Base-by-base conservation (phyloP, 2,888 invertebrate genomes). In the Hirtodrosophila alboralis region DNA sequence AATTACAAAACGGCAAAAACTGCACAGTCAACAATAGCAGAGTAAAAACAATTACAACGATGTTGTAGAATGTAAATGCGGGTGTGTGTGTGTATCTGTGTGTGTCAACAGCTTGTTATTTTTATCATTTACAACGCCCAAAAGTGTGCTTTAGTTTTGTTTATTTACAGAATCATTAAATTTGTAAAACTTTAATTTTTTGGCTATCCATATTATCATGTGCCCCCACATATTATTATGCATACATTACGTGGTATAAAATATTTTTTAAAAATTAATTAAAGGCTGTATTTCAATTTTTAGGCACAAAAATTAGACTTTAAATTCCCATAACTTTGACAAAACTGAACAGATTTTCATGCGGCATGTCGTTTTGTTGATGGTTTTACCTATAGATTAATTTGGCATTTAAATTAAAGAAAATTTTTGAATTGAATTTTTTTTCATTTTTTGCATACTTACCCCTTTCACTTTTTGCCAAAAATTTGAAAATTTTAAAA, bases 1-100 rank as follows among this genome's bases (percentile, higher is more conserved):
- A 84, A 78, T 78, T 79, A 76, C 60, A 66, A 68, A 65, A 65
- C 71, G 41, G 58, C 53, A 76, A 80, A n/a, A 66, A 68, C 63
- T 66, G 56, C 56, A 74, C 57, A 78, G 57, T 54, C 74, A 70
- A 63, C 60, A 60, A 38, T 43, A 33, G 33, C 64, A 40, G 52
- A 54, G 43, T 13, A 30, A 47, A 33, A 57, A 40, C 47, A 57
- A 21, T 36, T 38, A 44, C 14, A 52, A 48, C 38, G 28, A 43
- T 27, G 33, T 2, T 31, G 10, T 44, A 7, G 43, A 30, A 12
- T 33, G 38, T 28, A 26, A 18, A 6, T 18, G 18, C 13, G 18
- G 21, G 33, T 40, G 8, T 28, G 16, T 3, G 1, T 27, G 37
- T 62, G 18, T 3, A 13, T 40, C 18, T 44, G 34, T 38, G 45